These are phyloP conservation scores for Ophioninae sp. DNA, from an alignment of 2,888 invertebrate genomes.

Conservation along the genomic window DNA sequence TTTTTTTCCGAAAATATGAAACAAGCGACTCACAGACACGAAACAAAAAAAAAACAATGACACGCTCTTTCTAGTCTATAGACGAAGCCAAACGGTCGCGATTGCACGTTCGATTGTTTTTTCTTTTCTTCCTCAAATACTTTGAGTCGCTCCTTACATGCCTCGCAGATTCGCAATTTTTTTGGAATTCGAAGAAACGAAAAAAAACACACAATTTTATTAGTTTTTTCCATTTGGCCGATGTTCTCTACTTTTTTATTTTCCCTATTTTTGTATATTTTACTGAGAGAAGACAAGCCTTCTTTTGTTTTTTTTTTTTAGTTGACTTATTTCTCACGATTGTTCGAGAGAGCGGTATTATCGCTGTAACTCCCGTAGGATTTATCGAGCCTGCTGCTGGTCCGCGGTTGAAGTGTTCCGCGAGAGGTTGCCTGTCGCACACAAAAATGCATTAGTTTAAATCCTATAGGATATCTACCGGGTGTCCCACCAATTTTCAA, in stretches of 20 bases:
- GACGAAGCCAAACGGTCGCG: slow-evolving; percentile 72
- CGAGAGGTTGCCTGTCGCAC: slow-evolving; percentile 45
- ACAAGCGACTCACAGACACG: background rate
- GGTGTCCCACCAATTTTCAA: background rate
- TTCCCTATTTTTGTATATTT: background rate
- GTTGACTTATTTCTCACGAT: background rate
- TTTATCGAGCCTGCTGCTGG: slow-evolving; percentile 29
- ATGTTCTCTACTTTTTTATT: background rate
- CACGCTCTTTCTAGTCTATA: slow-evolving; percentile 78
- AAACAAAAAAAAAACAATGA: slow-evolving; percentile 49
- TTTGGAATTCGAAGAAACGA: background rate
- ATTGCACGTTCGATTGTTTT: slow-evolving; percentile 22
- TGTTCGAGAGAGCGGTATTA: slow-evolving; percentile 28
- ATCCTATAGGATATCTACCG: background rate
- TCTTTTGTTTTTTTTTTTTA: slow-evolving; percentile 14
- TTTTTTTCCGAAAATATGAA: slow-evolving; percentile 12
- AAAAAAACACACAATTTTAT: background rate
- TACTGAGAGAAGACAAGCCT: background rate
- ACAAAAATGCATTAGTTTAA: slow-evolving; percentile 15
- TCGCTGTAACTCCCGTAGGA: slow-evolving; percentile 14
- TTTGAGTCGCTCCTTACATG: background rate
- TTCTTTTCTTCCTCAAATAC: background rate
- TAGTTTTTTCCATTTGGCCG: background rate
- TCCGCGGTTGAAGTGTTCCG: slow-evolving; percentile 33
- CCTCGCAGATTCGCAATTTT: background rate